These are phyloP conservation scores for Eupithecia subumbrata DNA, from an alignment of 2,888 invertebrate genomes.

Conservation along the genomic window DNA sequence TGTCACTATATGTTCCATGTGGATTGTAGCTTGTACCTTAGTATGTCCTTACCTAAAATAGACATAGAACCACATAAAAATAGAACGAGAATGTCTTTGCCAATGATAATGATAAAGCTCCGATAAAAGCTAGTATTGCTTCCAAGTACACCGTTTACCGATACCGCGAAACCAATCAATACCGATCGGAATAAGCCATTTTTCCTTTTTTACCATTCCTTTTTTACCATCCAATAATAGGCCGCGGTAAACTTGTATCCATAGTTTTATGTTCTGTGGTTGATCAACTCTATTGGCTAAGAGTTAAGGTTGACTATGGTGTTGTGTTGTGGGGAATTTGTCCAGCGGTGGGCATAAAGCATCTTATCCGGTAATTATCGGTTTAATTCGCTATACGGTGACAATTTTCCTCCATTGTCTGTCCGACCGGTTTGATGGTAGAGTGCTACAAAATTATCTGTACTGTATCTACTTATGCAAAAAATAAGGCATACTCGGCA, in stretches of 20 bases:
- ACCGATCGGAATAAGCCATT: constrained; percentile 45
- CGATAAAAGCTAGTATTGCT: constrained; percentile 40
- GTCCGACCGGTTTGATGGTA: constrained; percentile 38
- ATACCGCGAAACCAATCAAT: constrained; percentile 74
- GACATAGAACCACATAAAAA: not conserved
- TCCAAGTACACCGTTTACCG: constrained; percentile 63
- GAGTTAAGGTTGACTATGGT: constrained; percentile 46
- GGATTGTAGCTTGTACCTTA: too few relatives aligned
- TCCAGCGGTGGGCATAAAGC: constrained; percentile 45
- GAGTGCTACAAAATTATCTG: not conserved
- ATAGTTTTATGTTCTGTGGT: constrained; percentile 6
- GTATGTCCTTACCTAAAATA: not conserved
- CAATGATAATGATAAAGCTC: not conserved
- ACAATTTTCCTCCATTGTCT: constrained; percentile 66
- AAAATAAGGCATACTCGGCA: too few relatives aligned
- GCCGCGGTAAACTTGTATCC: constrained; percentile 4
- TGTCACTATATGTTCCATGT: too few relatives aligned
- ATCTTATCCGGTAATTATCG: constrained; percentile 69
- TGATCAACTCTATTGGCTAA: not conserved
- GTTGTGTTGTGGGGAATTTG: constrained; percentile 31
- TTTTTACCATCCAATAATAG: constrained; percentile 64
- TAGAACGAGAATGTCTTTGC: constrained; percentile 2
- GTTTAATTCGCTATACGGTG: constrained; percentile 68
- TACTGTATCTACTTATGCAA: not conserved
- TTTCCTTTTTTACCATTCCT: constrained; percentile 34